A percentile compares a stretch with the other conserved stretches of the same genome.
phyloP scores from a whole-genome alignment of 1,140 invertebrate species.

The Mizuhopecten yessoensis region DNA sequence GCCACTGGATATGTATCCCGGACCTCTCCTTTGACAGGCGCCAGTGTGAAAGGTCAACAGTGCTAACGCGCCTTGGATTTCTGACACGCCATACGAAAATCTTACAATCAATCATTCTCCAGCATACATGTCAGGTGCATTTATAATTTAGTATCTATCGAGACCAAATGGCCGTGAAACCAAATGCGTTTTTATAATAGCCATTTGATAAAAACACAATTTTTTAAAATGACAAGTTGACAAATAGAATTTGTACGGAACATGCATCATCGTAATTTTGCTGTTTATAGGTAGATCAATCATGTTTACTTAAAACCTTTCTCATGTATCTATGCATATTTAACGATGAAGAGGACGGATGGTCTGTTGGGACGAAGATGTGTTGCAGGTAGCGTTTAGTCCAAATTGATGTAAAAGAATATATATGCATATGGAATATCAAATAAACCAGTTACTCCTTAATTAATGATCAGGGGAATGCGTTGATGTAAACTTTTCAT shows the following conservation, averaged over 20 bases:
- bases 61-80: background rate
- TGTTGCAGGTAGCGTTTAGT: no score
- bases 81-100: background rate
- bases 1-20: background rate
- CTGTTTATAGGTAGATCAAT: constrained; percentile 1
- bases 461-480: no score
- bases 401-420: no score
- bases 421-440: no score
- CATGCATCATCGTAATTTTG: background rate
- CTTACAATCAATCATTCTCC: background rate
- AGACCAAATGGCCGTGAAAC: background rate
- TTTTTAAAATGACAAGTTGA: constrained; percentile 23
- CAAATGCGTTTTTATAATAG: background rate
- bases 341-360: background rate
- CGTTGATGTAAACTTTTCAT: no score
- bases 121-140: background rate
- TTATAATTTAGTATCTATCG: background rate
- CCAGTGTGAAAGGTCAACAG: constrained; percentile 37
- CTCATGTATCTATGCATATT: background rate
- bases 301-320: background rate
- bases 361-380: background rate
- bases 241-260: background rate
- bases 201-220: background rate
- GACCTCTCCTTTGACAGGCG: background rate
- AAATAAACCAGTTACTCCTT: no score